Conservation (phyloP, 2,797 vertebrate species). For the Danio aesculapii region DNA sequence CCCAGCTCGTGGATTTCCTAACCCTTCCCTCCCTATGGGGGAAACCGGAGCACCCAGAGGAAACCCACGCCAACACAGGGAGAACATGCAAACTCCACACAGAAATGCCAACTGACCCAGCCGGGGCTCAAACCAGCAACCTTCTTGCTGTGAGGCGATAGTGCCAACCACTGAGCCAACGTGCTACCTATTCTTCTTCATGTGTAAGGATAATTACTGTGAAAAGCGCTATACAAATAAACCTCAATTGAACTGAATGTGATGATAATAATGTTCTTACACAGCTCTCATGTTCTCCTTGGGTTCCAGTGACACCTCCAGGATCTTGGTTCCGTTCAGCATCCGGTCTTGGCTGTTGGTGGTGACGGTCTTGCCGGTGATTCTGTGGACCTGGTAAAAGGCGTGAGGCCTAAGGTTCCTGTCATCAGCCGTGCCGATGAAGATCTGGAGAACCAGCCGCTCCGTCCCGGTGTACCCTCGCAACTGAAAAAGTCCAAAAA, state of each 20-base stretch:
- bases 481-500: conserved; percentile 73
- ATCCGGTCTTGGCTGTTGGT: conserved; percentile 88
- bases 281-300: conserved; percentile 88
- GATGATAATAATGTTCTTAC: conserved; percentile 71
- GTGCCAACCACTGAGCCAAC: too few species aligned
- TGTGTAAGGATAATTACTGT: too few species aligned
- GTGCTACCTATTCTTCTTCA: neutral
- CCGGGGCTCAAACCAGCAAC: too few species aligned
- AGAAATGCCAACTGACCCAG: too few species aligned
- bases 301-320: conserved; percentile 86
- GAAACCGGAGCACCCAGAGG: too few species aligned
- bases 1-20: too few species aligned
- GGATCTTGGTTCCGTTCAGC: conserved; percentile 84
- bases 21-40: too few species aligned
- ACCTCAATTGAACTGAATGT: too few species aligned
- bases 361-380: conserved; percentile 88
- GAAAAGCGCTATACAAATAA: too few species aligned
- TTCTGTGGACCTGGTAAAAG: conserved; percentile 91
- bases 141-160: too few species aligned
- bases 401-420: conserved; percentile 87
- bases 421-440: conserved; percentile 89
- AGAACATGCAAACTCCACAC: too few species aligned
- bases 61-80: too few species aligned
- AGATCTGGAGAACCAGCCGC: conserved; percentile 86
- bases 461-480: conserved; percentile 86